phyloP scores from a whole-genome alignment of 2,797 vertebrate genomes.

The Parotocinclus haroldoi region DNA sequence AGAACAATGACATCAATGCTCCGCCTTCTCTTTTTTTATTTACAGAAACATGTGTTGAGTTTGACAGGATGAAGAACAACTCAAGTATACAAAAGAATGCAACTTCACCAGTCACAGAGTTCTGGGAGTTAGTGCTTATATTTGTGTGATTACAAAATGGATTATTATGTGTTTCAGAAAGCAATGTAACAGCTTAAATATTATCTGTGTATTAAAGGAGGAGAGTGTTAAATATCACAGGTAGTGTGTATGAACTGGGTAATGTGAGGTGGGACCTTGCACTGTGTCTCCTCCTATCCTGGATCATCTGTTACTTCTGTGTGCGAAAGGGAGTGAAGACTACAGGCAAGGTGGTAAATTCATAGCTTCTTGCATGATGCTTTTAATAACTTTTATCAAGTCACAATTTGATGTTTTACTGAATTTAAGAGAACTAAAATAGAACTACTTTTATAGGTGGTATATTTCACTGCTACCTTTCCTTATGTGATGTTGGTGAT shows the following conservation, averaged over 20 bases:
- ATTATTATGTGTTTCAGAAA: neutral
- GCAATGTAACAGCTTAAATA: neutral
- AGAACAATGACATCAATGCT: neutral
- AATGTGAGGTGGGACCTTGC: slow-evolving; percentile 87
- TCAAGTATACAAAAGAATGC: slow-evolving; percentile 44
- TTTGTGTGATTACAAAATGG: neutral
- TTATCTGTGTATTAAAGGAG: slow-evolving; percentile 65
- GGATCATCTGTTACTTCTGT: slow-evolving; percentile 93
- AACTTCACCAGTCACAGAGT: slow-evolving; percentile 74
- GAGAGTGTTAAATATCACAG: slow-evolving; percentile 83
- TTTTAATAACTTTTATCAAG: neutral
- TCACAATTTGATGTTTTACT: neutral
- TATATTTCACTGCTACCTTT: slow-evolving; percentile 94
- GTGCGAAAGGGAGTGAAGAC: slow-evolving; percentile 94
- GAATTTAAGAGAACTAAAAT: neutral
- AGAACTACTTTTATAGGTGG: slow-evolving; percentile 61
- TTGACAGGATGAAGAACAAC: slow-evolving; percentile 71
- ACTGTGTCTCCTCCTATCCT: slow-evolving; percentile 85
- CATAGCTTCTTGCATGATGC: neutral
- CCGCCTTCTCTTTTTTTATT: slow-evolving; percentile 16
- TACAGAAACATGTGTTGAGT: slow-evolving; percentile 74
- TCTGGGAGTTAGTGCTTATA: slow-evolving; percentile 77
- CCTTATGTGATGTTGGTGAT: slow-evolving; percentile 90
- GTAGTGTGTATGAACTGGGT: slow-evolving; percentile 84
- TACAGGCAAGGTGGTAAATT: slow-evolving; percentile 83